These are phyloP conservation scores for Noctilio leporinus DNA, from an alignment of 2,113 vertebrate species.

Conservation along the genomic window DNA sequence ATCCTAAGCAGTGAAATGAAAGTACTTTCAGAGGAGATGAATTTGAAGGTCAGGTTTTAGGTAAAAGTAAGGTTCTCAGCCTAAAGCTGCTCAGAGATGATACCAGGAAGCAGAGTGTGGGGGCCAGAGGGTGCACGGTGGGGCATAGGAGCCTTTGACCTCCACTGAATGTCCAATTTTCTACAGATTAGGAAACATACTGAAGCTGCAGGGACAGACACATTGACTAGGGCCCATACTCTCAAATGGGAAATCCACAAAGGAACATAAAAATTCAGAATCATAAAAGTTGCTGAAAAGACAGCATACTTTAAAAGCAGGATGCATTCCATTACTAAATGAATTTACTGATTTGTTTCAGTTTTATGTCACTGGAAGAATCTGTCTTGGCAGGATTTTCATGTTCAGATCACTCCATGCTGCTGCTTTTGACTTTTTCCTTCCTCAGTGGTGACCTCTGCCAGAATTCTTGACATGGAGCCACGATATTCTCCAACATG, in stretches of 20 bases:
- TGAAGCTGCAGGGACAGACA: neutral
- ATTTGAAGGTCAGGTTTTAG: neutral
- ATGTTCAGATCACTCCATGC: neutral
- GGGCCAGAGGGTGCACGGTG: neutral
- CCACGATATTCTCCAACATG: neutral
- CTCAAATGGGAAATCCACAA: neutral
- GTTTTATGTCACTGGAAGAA: neutral
- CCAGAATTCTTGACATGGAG: neutral
- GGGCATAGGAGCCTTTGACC: neutral
- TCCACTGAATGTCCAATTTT: neutral
- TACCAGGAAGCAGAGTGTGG: rapidly evolving
- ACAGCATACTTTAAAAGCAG: neutral
- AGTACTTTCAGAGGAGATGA: neutral
- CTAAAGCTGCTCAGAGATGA: neutral
- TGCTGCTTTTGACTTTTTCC: conserved; percentile 18
- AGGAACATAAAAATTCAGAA: neutral
- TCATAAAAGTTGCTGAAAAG: neutral
- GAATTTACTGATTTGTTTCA: neutral
- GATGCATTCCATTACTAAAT: neutral
- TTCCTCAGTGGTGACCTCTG: neutral
- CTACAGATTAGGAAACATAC: neutral
- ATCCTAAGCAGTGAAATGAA: neutral
- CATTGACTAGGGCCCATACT: neutral
- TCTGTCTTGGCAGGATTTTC: neutral
- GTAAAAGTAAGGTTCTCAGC: neutral